A percentile compares a stretch with the other conserved stretches of the same genome.
These are phyloP conservation scores for Oeneis ivallda DNA, from an alignment of 2,888 invertebrate species.

Conservation along the genomic window DNA sequence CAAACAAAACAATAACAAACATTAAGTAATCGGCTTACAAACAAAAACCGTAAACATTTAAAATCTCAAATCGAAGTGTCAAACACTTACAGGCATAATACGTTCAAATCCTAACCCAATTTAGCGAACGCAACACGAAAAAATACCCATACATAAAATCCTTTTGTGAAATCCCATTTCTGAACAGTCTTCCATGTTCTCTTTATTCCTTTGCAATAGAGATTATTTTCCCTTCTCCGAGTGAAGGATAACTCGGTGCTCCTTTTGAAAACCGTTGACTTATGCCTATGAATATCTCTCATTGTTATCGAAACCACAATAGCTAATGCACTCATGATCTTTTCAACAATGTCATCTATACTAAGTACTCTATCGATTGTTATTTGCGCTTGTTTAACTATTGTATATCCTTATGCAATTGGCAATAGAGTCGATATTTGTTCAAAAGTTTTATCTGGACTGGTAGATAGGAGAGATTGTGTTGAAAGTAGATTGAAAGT, in stretches of 20 bases:
- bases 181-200: too few species aligned
- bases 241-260: slow-evolving; percentile 28
- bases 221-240: slow-evolving; percentile 16
- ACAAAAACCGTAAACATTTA: slow-evolving; percentile 64
- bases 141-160: slow-evolving; percentile 37
- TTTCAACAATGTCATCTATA: slow-evolving; percentile 76
- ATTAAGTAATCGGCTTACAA: slow-evolving; percentile 62
- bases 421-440: slow-evolving; percentile 17
- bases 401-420: slow-evolving; percentile 25
- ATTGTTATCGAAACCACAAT: slow-evolving; percentile 64
- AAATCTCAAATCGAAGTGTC: slow-evolving; percentile 56
- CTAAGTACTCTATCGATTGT: slow-evolving; percentile 63
- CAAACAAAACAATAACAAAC: slow-evolving; percentile 58
- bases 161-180: background rate
- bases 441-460: slow-evolving; percentile 10
- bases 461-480: slow-evolving; percentile 37
- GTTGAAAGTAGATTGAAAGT: slow-evolving; percentile 58
- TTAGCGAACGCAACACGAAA: slow-evolving; percentile 48
- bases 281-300: slow-evolving; percentile 57
- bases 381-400: slow-evolving; percentile 20
- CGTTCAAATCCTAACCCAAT: slow-evolving; percentile 71
- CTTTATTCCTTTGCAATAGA: slow-evolving; percentile 28
- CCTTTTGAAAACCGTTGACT: slow-evolving; percentile 63
- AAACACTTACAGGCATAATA: slow-evolving; percentile 57
- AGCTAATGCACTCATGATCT: slow-evolving; percentile 77